Conservation (phyloP, 2,797 vertebrate species). For the Adelosebastes latens region DNA sequence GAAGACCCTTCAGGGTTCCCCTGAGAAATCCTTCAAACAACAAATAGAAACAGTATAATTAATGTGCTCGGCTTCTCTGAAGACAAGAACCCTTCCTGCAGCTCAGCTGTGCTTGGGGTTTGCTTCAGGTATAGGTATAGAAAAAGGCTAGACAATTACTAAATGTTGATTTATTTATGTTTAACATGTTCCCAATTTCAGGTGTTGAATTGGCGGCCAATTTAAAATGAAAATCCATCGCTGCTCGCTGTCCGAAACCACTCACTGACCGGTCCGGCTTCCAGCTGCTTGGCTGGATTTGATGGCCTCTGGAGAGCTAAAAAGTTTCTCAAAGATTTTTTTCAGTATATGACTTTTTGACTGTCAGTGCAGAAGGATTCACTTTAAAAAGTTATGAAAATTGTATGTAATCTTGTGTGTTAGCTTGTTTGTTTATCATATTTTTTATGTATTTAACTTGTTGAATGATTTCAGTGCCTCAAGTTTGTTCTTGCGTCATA, state of each 20-base stretch:
- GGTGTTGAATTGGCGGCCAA: background rate
- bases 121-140: background rate
- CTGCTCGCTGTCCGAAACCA: background rate
- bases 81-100: background rate
- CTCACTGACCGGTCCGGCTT: background rate
- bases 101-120: background rate
- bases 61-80: background rate
- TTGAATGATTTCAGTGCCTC: no score
- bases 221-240: background rate
- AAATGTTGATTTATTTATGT: background rate
- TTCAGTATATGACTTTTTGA: background rate
- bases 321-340: background rate
- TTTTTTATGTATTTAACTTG: background rate
- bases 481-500: background rate
- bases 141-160: background rate
- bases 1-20: background rate
- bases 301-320: no score
- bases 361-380: background rate
- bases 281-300: background rate
- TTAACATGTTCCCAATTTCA: fast-evolving
- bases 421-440: background rate
- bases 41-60: background rate
- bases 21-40: background rate
- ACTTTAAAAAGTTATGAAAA: background rate
- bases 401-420: background rate